Evolutionary conservation across 2,888 invertebrate genomes (phyloP), one percentile per base, ranked within the genome.

Genomic region (Chrysotoxum bicinctum): DNA sequence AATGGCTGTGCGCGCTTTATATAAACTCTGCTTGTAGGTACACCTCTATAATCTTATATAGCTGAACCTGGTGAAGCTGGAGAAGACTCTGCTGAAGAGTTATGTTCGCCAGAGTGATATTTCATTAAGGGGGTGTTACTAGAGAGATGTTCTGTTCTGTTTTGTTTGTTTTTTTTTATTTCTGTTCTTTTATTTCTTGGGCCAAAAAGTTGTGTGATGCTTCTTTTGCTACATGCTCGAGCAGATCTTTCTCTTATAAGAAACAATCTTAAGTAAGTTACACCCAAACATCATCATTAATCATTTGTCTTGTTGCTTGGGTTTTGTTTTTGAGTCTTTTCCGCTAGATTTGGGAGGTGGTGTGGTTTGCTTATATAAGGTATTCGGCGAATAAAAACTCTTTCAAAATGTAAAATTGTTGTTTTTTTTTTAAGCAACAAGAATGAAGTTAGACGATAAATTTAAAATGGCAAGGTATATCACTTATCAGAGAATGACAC

Each of bases 71-170:
- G 21, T 12, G 10, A 48, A 48, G 50, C 50, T 50, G 52, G n/a
- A 43, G 74, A 70, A 75, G 62, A 50, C 66, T 79, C 68, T 64
- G 50, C 62, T 70, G 43, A 79, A 79, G 79, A 84, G 83, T 84
- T 84, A 84, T 84, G 83, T 66, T 84, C 66, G 60, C 75, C 54
- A 68, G 80, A 84, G 84, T 84, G 84, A 84, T 84, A 84, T 80
- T 84, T 84, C 84, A 84, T 84, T 84, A 80, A 80, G 80, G 84
- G 84, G 84, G 84, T 84, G 84, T 84, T 75, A 48, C 80, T 80
- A 79, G 80, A 72, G 23, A 66, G 50, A 50, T 66, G 66, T 66
- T 66, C 32, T 50, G 66, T 66, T 66, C 10, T 66, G 43, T 45
- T 40, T n/a, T 60, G 19, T 43, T 26, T 75, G 9, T 69, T 69